Evolutionary conservation across 2,888 invertebrate genomes (phyloP).

Genomic region (Lepidochrysops patricia): DNA sequence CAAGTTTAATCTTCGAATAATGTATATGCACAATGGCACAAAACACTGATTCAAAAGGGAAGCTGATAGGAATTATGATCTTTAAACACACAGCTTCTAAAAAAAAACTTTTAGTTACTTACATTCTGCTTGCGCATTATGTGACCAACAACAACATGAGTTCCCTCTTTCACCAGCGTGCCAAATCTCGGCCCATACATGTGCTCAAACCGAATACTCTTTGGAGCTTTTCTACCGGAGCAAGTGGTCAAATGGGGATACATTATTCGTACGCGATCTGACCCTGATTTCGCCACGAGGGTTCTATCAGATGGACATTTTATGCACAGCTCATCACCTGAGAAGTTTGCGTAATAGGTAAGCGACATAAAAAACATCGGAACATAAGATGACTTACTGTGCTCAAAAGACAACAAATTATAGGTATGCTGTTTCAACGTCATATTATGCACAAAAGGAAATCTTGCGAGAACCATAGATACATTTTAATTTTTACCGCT

Average conservation of each 20-base stretch:
- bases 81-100: too few relatives aligned
- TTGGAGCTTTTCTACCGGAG: slow-evolving; percentile 40
- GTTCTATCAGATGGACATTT: slow-evolving; percentile 61
- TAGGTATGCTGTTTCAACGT: too few relatives aligned
- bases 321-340: slow-evolving; percentile 40
- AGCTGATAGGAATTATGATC: too few relatives aligned
- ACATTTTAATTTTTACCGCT: too few relatives aligned
- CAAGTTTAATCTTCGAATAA: too few relatives aligned
- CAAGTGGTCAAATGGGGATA: slow-evolving; percentile 46
- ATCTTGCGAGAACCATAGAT: too few relatives aligned
- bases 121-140: slow-evolving; percentile 47
- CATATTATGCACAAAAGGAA: too few relatives aligned
- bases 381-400: not conserved
- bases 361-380: not conserved
- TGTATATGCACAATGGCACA: slow-evolving; percentile 15
- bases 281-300: slow-evolving; percentile 48
- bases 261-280: slow-evolving; percentile 45
- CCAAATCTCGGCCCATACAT: slow-evolving; percentile 60
- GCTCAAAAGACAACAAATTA: too few relatives aligned
- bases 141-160: slow-evolving; percentile 49
- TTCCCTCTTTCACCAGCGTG: slow-evolving; percentile 49
- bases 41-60: too few relatives aligned
- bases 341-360: slow-evolving; percentile 15
- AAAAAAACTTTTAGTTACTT: too few relatives aligned
- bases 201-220: slow-evolving; percentile 39